Conservation (phyloP, 2,797 vertebrate genomes). For the Tolypeutes matacus region DNA sequence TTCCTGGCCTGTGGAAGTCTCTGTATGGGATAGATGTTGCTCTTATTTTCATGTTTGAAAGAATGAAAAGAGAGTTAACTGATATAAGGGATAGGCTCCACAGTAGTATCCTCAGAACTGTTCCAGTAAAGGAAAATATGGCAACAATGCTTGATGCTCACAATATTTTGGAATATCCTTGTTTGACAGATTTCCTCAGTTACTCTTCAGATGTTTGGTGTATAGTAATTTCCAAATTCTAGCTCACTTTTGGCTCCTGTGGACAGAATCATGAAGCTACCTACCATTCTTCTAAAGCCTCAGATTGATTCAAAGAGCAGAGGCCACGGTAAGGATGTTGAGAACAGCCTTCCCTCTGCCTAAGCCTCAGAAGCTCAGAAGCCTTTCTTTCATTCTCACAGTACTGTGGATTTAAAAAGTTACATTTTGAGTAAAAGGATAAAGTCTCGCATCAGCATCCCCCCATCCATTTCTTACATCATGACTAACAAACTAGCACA, state of each 20-base stretch:
- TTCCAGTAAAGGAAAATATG: not conserved
- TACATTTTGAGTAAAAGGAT: not conserved
- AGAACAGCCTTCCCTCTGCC: not conserved
- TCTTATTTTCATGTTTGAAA: not conserved
- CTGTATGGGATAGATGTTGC: not conserved
- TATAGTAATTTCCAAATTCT: rapidly evolving
- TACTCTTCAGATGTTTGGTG: not conserved
- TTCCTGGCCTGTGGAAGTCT: not conserved
- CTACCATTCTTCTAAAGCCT: not conserved
- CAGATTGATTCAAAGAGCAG: not conserved
- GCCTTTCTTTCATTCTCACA: not conserved
- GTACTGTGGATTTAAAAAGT: not conserved
- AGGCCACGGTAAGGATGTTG: not conserved
- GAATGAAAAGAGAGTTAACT: not conserved
- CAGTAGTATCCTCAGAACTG: not conserved
- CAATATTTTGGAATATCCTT: not conserved
- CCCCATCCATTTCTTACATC: not conserved
- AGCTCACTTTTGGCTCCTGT: not conserved
- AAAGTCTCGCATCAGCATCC: not conserved
- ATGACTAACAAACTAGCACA: not conserved
- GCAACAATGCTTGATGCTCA: not conserved
- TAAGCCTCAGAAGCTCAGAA: not conserved
- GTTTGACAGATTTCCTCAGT: not conserved
- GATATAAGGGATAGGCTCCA: too few relatives aligned
- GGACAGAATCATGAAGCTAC: not conserved